Percentiles rank a stretch among this genome's conserved stretches.
These are phyloP conservation scores for Brachymystax lenok DNA, from an alignment of 2,797 vertebrate species.

Conservation along the genomic window DNA sequence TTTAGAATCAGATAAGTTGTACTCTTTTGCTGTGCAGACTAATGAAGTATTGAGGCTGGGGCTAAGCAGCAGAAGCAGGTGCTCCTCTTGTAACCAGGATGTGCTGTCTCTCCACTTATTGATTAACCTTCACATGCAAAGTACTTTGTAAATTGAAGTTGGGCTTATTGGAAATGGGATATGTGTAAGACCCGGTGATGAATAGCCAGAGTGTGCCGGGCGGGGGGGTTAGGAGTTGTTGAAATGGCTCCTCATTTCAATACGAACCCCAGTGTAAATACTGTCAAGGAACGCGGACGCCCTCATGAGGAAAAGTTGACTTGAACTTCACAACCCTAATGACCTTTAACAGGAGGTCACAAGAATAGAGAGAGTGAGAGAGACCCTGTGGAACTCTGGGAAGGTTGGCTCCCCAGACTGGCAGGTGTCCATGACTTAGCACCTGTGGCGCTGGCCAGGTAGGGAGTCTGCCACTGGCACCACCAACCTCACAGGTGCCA, in stretches of 20 bases:
- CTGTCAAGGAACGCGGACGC: conserved; percentile 2
- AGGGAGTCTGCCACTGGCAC: neutral
- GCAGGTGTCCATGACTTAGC: neutral
- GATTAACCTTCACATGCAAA: conserved; percentile 58
- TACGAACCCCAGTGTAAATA: conserved; percentile 33
- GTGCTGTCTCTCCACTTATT: conserved; percentile 41
- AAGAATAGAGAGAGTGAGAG: neutral
- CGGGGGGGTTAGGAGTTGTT: conserved; percentile 7
- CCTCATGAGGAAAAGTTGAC: neutral
- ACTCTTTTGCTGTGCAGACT: conserved; percentile 30
- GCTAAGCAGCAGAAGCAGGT: conserved; percentile 8
- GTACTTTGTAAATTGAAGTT: conserved; percentile 49
- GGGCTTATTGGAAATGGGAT: conserved; percentile 52
- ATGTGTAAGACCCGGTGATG: conserved; percentile 29
- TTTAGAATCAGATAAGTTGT: conserved; percentile 36
- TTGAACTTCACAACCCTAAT: neutral
- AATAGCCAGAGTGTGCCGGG: neutral
- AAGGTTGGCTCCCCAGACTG: conserved; percentile 5
- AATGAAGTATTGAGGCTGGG: neutral
- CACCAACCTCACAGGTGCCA: conserved; percentile 4
- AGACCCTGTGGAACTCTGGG: conserved; percentile 29
- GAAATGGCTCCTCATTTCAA: conserved; percentile 42
- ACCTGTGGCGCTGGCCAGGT: neutral
- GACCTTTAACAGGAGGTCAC: neutral
- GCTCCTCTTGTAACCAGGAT: conserved; percentile 22